Evolutionary conservation across 1,140 invertebrate species (phyloP).

Genomic region (Trissolcus basalis): DNA sequence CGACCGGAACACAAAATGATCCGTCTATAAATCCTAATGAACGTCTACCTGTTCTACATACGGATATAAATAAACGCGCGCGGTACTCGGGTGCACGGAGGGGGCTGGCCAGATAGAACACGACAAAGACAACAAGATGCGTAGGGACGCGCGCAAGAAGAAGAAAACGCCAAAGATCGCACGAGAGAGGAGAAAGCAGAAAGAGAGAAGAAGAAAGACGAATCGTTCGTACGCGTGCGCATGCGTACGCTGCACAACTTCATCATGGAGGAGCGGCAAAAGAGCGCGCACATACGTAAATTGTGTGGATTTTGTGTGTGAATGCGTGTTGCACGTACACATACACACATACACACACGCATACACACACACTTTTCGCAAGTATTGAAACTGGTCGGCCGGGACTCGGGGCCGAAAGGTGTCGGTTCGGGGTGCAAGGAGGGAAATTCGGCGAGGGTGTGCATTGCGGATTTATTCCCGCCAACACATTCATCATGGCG

Average conservation of each 20-base stretch:
- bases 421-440: slow-evolving; percentile 54
- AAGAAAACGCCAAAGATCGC: slow-evolving; percentile 36
- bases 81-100: slow-evolving; percentile 34
- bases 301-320: slow-evolving; percentile 13
- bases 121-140: slow-evolving; percentile 36
- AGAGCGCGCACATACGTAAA: slow-evolving; percentile 38
- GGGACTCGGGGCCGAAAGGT: slow-evolving; percentile 55
- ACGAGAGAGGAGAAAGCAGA: slow-evolving; percentile 32
- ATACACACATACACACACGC: slow-evolving; percentile 6
- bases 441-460: slow-evolving; percentile 71
- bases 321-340: neutral
- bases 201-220: slow-evolving; percentile 54
- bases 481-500: slow-evolving; percentile 78
- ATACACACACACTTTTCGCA: slow-evolving; percentile 11
- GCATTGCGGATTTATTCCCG: slow-evolving; percentile 78
- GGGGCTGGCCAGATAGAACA: too few relatives aligned
- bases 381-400: slow-evolving; percentile 44
- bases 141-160: slow-evolving; percentile 37
- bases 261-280: slow-evolving; percentile 60
- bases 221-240: slow-evolving; percentile 56
- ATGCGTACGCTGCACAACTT: slow-evolving; percentile 66
- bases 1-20: slow-evolving; percentile 67
- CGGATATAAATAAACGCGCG: slow-evolving; percentile 68
- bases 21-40: slow-evolving; percentile 75
- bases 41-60: slow-evolving; percentile 71